Base-by-base conservation (phyloP, 2,797 vertebrate genomes). In the Lagocephalus sceleratus region DNA sequence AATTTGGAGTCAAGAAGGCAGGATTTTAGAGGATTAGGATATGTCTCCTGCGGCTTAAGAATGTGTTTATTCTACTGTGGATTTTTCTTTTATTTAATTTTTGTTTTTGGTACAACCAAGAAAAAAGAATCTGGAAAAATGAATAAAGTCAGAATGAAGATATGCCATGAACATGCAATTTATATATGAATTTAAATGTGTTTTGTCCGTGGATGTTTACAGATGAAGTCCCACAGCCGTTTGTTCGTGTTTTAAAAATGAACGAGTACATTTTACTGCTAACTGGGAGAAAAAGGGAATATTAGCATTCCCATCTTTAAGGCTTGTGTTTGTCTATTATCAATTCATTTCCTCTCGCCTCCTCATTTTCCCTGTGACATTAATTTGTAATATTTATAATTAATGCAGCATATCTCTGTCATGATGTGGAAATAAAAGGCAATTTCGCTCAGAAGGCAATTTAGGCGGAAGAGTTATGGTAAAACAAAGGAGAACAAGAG, bases 361-460 rank as follows among this genome's bases (percentile, higher is more conserved):
- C 51, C 57, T 64, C 62, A 57, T 19, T 60, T 53, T 63, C 62
- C 62, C 77, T 75, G 55, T 71, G 60, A 81, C 44, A 61, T 80
- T 87, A 73, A 81, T 87, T 84, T 83, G 68, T 65, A 44, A 68
- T n/a, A n/a, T 44, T 60, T 67, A 71, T 88, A 88, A 90, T 91
- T 91, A 91, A 86, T 83, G 73, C 73, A 71, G 78, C 78, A 76
- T 76, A 86, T 88, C 76, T 71, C 56, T 51, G 69, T 81, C 78
- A 79, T 80, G 83, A 88, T 88, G 82, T 86, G 54, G 73, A 88
- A 89, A 88, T 87, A 86, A 89, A 87, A 77, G 51, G 62, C 82
- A 85, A 90, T 90, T 88, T 84, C 83, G 84, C 77, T 71, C 77
- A 69, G 80, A 86, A 84, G 86, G 83, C 88, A 91, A 89, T 91